Percentiles rank a stretch among this genome's conserved stretches.
These are phyloP conservation scores for Epinephelus coioides DNA, from an alignment of 2,797 vertebrate genomes.

Conservation along the genomic window DNA sequence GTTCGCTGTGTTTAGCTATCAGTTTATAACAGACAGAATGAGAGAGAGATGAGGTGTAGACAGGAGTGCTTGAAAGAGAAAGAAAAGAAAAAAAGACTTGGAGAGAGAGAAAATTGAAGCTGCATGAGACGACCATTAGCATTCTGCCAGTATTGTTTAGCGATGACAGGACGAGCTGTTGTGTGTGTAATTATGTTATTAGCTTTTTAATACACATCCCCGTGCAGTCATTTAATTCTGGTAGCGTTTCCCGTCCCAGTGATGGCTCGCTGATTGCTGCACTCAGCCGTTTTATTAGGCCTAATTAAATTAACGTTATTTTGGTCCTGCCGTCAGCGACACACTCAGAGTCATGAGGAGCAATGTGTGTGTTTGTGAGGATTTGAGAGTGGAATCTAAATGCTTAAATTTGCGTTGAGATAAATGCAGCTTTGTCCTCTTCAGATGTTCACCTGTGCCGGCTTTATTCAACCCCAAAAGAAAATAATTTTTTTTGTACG, in stretches of 20 bases:
- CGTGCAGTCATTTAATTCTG: conserved; percentile 72
- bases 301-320: conserved; percentile 82
- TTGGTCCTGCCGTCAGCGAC: conserved; percentile 70
- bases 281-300: conserved; percentile 80
- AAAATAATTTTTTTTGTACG: neutral
- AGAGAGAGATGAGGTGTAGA: neutral
- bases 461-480: conserved; percentile 27
- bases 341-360: conserved; percentile 54
- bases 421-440: conserved; percentile 20
- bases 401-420: neutral
- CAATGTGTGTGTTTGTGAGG: conserved; percentile 11
- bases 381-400: neutral
- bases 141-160: conserved; percentile 74
- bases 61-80: conserved; percentile 18
- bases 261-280: conserved; percentile 74
- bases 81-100: neutral
- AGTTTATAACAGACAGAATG: conserved; percentile 3
- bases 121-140: conserved; percentile 51
- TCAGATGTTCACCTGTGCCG: conserved; percentile 12
- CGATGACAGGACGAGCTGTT: conserved; percentile 59
- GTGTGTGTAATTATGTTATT: conserved; percentile 81
- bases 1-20: conserved; percentile 18
- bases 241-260: conserved; percentile 59
- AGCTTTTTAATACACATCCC: conserved; percentile 77
- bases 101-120: conserved; percentile 36